phyloP scores from a whole-genome alignment of 2,797 vertebrate genomes.

The Trichosurus vulpecula region DNA sequence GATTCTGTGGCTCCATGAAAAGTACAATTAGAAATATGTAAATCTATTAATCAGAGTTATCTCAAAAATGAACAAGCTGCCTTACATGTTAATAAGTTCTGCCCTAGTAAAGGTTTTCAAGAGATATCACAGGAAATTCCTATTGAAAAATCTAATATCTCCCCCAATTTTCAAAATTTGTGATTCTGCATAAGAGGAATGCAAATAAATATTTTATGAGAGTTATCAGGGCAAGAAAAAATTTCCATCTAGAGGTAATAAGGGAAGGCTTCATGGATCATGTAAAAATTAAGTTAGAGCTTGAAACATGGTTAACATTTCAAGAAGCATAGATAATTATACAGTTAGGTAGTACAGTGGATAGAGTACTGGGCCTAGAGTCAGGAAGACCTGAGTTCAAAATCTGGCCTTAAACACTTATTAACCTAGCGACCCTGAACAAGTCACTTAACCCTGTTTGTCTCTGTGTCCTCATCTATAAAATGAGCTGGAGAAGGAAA shows the following conservation, averaged over 20 bases:
- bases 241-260: neutral
- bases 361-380: neutral
- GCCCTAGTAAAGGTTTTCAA: neutral
- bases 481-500: neutral
- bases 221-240: neutral
- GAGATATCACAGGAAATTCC: neutral
- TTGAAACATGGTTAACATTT: neutral
- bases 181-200: neutral
- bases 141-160: neutral
- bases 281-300: neutral
- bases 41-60: neutral
- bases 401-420: neutral
- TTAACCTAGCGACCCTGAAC: neutral
- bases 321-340: neutral
- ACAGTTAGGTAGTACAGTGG: neutral
- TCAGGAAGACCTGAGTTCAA: neutral
- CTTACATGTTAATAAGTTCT: neutral
- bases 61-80: neutral
- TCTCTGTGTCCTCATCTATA: neutral
- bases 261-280: neutral
- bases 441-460: neutral
- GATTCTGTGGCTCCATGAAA: neutral
- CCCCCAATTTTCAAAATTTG: neutral
- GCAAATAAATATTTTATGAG: neutral
- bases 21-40: neutral